A percentile compares a stretch with the other conserved stretches of the same genome.
phyloP scores from a whole-genome alignment of 2,113 vertebrate species.

The Stigmatopora argus region DNA sequence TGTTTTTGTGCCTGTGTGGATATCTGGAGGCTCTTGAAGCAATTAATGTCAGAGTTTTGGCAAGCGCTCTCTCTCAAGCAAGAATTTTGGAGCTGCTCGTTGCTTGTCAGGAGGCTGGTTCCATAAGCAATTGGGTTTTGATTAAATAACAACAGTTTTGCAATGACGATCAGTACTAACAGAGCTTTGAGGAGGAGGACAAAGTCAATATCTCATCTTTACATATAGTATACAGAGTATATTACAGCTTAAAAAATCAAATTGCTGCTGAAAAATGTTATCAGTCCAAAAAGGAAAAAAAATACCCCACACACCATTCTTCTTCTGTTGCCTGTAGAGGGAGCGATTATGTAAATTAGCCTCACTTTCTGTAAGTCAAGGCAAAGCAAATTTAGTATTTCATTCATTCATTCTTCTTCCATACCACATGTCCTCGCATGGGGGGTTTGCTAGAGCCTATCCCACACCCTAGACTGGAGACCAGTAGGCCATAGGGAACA shows the following conservation, averaged over 20 bases:
- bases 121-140: constrained; percentile 43
- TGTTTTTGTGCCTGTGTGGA: constrained; percentile 25
- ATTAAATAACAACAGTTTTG: constrained; percentile 33
- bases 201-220: constrained; percentile 16
- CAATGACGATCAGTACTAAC: constrained; percentile 34
- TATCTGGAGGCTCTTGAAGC: constrained; percentile 52
- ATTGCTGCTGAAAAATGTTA: no score
- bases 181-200: constrained; percentile 39
- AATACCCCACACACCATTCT: constrained; percentile 10
- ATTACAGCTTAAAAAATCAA: neutral
- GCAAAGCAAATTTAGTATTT: no score
- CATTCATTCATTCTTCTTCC: no score
- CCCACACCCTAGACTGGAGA: no score
- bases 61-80: constrained; percentile 24
- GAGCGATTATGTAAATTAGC: constrained; percentile 47
- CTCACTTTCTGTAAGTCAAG: neutral
- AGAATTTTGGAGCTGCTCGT: constrained; percentile 58
- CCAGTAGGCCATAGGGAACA: no score
- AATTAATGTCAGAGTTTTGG: constrained; percentile 52
- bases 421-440: no score
- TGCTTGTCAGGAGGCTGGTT: constrained; percentile 52
- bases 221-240: no score
- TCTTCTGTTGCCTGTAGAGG: constrained; percentile 9
- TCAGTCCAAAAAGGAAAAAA: constrained; percentile 37
- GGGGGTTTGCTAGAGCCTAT: no score